These are phyloP conservation scores for Arenicola marina DNA, from an alignment of 2,888 invertebrate species.

Conservation along the genomic window DNA sequence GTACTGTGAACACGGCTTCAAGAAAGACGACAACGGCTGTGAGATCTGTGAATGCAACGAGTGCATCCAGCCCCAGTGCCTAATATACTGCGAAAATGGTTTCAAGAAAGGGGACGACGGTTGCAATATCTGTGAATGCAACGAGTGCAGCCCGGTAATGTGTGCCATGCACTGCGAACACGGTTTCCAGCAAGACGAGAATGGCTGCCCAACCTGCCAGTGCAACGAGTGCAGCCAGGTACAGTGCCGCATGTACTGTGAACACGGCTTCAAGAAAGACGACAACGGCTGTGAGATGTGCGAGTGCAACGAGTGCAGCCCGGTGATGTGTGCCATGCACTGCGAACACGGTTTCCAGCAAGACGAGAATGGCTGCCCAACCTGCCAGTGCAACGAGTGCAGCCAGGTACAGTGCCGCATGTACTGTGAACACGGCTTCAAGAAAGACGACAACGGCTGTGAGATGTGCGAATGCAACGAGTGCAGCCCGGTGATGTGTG, in stretches of 20 bases:
- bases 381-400: conserved; percentile 8
- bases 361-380: conserved; percentile 16
- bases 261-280: conserved; percentile 19
- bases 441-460: conserved; percentile 11
- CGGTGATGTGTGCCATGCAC: conserved; percentile 7
- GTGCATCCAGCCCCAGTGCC: conserved; percentile 8
- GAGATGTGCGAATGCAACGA: conserved; percentile 8
- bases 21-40: conserved; percentile 18
- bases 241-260: conserved; percentile 14
- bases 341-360: conserved; percentile 21
- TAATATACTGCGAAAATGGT: conserved; percentile 17
- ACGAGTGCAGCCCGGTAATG: conserved; percentile 2
- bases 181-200: conserved; percentile 12
- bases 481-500: conserved; percentile 11
- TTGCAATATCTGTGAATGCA: conserved; percentile 10
- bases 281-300: conserved; percentile 18
- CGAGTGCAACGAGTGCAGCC: conserved; percentile 10
- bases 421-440: conserved; percentile 15
- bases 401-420: conserved; percentile 1
- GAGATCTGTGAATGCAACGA: conserved; percentile 12
- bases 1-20: conserved; percentile 16
- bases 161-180: conserved; percentile 18
- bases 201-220: conserved; percentile 20
- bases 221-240: conserved; percentile 9
- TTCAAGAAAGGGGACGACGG: conserved; percentile 11